Evolutionary conservation across 2,888 invertebrate species (phyloP).

Genomic region (Caenorhabditis sp.): DNA sequence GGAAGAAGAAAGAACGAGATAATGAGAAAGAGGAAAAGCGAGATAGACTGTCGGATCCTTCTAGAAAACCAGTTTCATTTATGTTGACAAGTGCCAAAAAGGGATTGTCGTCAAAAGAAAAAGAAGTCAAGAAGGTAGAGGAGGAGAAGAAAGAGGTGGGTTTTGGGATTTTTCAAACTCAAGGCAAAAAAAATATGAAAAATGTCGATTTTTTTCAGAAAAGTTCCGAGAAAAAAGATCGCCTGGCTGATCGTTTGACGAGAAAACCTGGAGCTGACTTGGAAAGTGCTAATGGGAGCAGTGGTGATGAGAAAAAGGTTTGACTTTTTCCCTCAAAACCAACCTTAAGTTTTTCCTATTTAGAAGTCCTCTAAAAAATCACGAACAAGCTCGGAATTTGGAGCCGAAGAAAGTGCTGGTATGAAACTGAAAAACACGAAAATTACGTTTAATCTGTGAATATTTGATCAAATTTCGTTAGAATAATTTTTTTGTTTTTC

Average conservation of each 20-base stretch:
- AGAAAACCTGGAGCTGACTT: slow-evolving; percentile 13
- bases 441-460: slow-evolving; percentile 32
- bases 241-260: neutral
- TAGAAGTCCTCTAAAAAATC: neutral
- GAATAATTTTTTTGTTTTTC: neutral
- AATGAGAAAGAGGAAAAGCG: slow-evolving; percentile 4
- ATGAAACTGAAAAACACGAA: slow-evolving; percentile 23
- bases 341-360: neutral
- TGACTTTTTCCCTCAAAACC: neutral
- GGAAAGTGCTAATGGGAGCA: slow-evolving; percentile 5
- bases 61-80: slow-evolving; percentile 30
- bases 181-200: too few species aligned
- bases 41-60: slow-evolving; percentile 12
- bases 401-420: neutral
- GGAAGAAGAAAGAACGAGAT: neutral
- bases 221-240: neutral
- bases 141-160: neutral
- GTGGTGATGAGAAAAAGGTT: slow-evolving; percentile 7
- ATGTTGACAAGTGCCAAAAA: slow-evolving; percentile 11
- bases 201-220: neutral
- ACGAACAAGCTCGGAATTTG: neutral
- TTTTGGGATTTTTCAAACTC: too few species aligned
- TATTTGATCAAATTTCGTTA: neutral
- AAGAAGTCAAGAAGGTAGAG: neutral
- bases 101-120: too few species aligned